phyloP scores from a whole-genome alignment of 2,888 invertebrate species.

The Synergus japonicus region DNA sequence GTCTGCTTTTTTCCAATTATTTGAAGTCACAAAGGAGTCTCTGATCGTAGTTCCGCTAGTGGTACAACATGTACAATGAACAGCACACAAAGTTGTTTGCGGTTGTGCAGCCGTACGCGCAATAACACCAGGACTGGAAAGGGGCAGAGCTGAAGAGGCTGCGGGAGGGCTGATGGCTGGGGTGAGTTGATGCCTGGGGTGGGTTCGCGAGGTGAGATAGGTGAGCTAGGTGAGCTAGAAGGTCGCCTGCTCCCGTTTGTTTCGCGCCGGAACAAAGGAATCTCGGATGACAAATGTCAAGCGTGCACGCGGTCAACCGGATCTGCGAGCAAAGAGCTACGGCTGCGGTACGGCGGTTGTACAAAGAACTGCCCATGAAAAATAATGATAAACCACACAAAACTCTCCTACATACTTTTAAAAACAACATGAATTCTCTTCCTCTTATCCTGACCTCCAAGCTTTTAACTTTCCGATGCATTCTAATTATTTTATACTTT shows the following conservation, averaged over 20 bases:
- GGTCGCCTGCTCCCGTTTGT: constrained; percentile 59
- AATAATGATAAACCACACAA: constrained; percentile 10
- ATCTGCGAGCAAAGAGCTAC: constrained; percentile 61
- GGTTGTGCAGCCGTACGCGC: constrained; percentile 44
- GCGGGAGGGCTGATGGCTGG: background rate
- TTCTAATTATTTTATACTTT: background rate
- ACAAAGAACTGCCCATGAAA: constrained; percentile 5
- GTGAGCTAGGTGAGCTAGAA: constrained; percentile 42
- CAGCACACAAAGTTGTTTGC: constrained; percentile 17
- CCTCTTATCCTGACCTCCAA: background rate
- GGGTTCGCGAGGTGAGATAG: constrained; percentile 37
- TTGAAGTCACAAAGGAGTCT: background rate
- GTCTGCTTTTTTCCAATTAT: constrained; percentile 4
- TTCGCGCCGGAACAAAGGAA: constrained; percentile 70
- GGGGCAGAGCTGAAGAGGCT: constrained; percentile 18
- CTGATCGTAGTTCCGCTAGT: background rate
- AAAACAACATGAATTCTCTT: background rate
- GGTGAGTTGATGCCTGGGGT: constrained; percentile 11
- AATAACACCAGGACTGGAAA: constrained; percentile 43
- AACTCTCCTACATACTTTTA: background rate
- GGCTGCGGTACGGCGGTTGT: background rate
- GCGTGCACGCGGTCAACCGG: constrained; percentile 69
- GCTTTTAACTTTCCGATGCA: background rate
- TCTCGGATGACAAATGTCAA: constrained; percentile 71
- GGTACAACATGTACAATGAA: background rate